A percentile compares a stretch with the other conserved stretches of the same genome.
Evolutionary conservation across 2,113 vertebrate species (phyloP).

Genomic region (Zosterops pallidus): DNA sequence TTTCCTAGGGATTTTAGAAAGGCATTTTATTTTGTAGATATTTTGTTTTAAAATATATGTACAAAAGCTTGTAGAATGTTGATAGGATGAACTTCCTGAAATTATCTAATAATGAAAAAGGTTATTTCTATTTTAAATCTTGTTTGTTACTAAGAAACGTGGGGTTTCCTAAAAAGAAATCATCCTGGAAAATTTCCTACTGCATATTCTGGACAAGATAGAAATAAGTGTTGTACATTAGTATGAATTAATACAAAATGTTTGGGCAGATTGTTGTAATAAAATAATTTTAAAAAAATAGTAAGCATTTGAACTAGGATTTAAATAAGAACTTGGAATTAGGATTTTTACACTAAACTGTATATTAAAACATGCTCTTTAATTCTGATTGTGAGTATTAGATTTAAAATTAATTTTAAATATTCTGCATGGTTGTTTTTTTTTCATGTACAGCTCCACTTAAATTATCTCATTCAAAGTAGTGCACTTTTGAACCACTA

Average conservation of each 20-base stretch:
- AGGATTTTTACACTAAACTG: background rate
- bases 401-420: background rate
- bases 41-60: background rate
- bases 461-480: conserved; percentile 22
- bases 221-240: background rate
- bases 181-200: background rate
- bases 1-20: background rate
- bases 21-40: background rate
- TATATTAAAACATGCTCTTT: background rate
- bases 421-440: background rate
- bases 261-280: background rate
- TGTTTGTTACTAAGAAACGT: background rate
- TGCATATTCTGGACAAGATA: background rate
- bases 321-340: background rate
- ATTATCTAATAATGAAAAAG: background rate
- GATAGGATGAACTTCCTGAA: background rate
- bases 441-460: background rate
- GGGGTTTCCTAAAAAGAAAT: background rate
- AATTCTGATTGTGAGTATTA: background rate
- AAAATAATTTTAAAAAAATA: background rate
- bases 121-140: background rate
- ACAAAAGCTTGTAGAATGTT: background rate
- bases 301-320: background rate
- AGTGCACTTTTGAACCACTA: conserved; percentile 22
- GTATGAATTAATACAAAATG: background rate